phyloP scores from a whole-genome alignment of 2,113 vertebrate genomes.

The Nyctereutes procyonoides region DNA sequence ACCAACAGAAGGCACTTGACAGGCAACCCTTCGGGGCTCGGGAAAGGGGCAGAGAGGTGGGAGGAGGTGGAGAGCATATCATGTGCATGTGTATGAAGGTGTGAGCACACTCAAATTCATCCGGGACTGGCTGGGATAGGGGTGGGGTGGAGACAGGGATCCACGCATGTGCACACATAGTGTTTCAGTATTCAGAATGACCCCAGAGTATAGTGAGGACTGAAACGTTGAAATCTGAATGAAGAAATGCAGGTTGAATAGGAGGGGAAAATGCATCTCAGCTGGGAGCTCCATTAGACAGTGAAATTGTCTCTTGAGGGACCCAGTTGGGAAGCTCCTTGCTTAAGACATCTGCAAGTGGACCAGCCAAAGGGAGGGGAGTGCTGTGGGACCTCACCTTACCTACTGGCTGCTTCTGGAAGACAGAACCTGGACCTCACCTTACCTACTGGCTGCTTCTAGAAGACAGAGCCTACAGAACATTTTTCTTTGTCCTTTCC shows the following conservation, averaged over 20 bases:
- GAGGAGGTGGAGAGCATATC: neutral
- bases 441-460: no score
- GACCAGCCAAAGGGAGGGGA: neutral
- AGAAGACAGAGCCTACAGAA: neutral
- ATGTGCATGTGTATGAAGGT: neutral
- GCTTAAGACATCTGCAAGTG: neutral
- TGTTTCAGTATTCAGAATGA: neutral
- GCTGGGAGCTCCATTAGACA: neutral
- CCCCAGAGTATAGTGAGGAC: neutral
- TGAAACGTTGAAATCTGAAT: neutral
- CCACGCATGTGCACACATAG: rapidly evolving
- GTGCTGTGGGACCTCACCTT: rapidly evolving
- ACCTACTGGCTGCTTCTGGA: neutral
- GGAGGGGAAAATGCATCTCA: neutral
- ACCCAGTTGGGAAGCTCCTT: neutral
- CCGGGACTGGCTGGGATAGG: neutral
- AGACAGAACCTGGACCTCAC: neutral
- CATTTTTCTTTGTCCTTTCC: neutral
- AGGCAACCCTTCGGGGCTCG: neutral
- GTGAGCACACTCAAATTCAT: rapidly evolving
- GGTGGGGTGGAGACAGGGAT: rapidly evolving
- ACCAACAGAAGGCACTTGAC: neutral
- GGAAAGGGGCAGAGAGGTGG: neutral
- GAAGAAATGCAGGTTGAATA: slow-evolving; percentile 7
- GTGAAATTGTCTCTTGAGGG: neutral